Conservation (phyloP, 2,797 vertebrate genomes). For the Karalla daura region DNA sequence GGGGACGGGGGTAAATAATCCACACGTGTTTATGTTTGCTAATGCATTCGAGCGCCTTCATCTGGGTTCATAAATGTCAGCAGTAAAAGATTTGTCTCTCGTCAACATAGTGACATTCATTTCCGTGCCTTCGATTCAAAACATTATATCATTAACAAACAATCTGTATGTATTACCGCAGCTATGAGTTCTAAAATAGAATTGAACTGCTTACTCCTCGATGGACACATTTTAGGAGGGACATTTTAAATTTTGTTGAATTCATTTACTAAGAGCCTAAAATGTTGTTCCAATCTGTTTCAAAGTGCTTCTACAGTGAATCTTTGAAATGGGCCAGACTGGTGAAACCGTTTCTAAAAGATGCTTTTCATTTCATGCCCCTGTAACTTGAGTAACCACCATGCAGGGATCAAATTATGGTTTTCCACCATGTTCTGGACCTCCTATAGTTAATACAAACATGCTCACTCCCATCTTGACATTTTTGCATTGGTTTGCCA, state of each 20-base stretch:
- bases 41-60: slow-evolving; percentile 5
- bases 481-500: slow-evolving; percentile 28
- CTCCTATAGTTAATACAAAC: slow-evolving; percentile 57
- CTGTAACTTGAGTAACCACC: slow-evolving; percentile 38
- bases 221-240: background rate
- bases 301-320: background rate
- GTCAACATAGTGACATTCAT: background rate
- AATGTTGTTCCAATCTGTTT: background rate
- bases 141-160: background rate
- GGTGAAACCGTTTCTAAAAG: slow-evolving; percentile 17
- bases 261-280: background rate
- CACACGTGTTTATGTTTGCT: slow-evolving; percentile 26
- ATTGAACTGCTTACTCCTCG: background rate
- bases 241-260: background rate
- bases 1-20: slow-evolving; percentile 1
- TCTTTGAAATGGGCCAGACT: slow-evolving; percentile 13
- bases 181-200: background rate
- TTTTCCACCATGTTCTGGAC: slow-evolving; percentile 35
- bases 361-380: slow-evolving; percentile 42
- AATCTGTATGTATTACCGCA: background rate
- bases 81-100: background rate
- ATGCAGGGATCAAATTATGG: slow-evolving; percentile 61
- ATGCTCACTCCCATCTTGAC: slow-evolving; percentile 48
- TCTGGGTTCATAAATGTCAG: slow-evolving; percentile 37
- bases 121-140: slow-evolving; percentile 4